Evolutionary conservation across 2,113 vertebrate species (phyloP).

Genomic region (Vimba vimba): DNA sequence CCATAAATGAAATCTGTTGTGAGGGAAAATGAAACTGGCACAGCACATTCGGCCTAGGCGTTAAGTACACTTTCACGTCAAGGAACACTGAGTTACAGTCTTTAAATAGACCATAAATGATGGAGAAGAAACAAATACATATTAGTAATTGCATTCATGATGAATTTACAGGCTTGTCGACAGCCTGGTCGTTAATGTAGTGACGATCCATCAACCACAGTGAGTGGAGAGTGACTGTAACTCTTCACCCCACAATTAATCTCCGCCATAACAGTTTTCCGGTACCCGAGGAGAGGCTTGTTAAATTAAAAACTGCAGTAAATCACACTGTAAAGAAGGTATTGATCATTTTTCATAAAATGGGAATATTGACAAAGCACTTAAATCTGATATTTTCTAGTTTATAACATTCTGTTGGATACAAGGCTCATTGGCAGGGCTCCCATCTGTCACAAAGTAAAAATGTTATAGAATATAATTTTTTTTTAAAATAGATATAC

Average conservation of each 20-base stretch:
- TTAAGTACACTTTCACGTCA: constrained; percentile 64
- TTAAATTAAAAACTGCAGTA: constrained; percentile 72
- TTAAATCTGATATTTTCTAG: constrained; percentile 70
- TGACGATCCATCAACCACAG: constrained; percentile 71
- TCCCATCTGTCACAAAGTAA: not conserved
- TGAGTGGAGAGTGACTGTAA: constrained; percentile 60
- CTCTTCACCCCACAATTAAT: constrained; percentile 71
- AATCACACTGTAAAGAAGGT: constrained; percentile 71
- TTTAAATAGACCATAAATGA: constrained; percentile 65
- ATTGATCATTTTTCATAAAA: constrained; percentile 73
- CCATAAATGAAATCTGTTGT: constrained; percentile 45
- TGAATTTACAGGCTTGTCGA: constrained; percentile 68
- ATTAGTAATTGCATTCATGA: constrained; percentile 67
- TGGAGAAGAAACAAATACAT: constrained; percentile 68
- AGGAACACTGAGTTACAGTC: constrained; percentile 53
- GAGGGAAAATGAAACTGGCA: constrained; percentile 48
- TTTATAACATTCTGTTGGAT: constrained; percentile 60
- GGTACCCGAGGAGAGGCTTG: constrained; percentile 61
- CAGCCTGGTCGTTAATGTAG: constrained; percentile 71
- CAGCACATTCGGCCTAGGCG: constrained; percentile 6
- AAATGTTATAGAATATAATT: not conserved
- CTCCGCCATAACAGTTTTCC: constrained; percentile 65
- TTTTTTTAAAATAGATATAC: not conserved
- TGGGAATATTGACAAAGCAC: constrained; percentile 74
- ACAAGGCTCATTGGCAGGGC: constrained; percentile 25